Evolutionary conservation across 2,888 invertebrate species (phyloP).

Genomic region (Tanaodytes sp.): DNA sequence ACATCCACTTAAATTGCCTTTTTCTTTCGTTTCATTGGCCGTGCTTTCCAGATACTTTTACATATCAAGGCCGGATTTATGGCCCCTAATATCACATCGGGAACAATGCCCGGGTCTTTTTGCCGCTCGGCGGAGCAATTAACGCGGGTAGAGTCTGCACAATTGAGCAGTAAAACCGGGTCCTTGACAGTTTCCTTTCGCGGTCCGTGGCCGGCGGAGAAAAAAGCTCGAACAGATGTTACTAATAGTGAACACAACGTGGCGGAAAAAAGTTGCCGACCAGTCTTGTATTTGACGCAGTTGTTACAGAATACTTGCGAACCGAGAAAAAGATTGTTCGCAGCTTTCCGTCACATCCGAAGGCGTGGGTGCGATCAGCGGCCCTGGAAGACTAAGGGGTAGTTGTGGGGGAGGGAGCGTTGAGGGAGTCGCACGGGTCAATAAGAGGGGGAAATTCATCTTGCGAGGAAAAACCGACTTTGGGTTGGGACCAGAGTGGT

Average conservation of each 20-base stretch:
- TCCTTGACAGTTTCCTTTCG: constrained; percentile 50
- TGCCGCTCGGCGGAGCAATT: constrained; percentile 46
- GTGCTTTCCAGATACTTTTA: constrained; percentile 12
- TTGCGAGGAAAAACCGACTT: constrained; percentile 47
- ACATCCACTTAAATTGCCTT: background rate
- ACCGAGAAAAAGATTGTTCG: constrained; percentile 64
- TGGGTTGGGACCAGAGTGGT: constrained; percentile 53
- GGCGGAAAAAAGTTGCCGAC: constrained; percentile 54
- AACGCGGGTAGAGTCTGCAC: constrained; percentile 39
- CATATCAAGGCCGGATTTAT: constrained; percentile 23
- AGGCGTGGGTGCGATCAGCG: no score
- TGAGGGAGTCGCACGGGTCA: constrained; percentile 38
- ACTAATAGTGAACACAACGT: constrained; percentile 48
- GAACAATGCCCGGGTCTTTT: constrained; percentile 33
- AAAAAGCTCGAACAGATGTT: constrained; percentile 51
- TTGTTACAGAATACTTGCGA: constrained; percentile 65
- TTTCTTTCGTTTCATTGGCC: background rate
- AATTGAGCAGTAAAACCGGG: constrained; percentile 50
- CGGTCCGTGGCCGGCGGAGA: constrained; percentile 42
- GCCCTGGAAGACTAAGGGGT: no score
- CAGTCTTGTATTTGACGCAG: constrained; percentile 63
- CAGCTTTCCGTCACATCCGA: constrained; percentile 57
- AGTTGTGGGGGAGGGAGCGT: constrained; percentile 47
- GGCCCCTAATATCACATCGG: constrained; percentile 31
- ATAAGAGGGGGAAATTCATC: constrained; percentile 50